A percentile compares a stretch with the other conserved stretches of the same genome.
These are phyloP conservation scores for Xanthorhoe spadicearia DNA, from an alignment of 2,888 invertebrate species.

Conservation along the genomic window DNA sequence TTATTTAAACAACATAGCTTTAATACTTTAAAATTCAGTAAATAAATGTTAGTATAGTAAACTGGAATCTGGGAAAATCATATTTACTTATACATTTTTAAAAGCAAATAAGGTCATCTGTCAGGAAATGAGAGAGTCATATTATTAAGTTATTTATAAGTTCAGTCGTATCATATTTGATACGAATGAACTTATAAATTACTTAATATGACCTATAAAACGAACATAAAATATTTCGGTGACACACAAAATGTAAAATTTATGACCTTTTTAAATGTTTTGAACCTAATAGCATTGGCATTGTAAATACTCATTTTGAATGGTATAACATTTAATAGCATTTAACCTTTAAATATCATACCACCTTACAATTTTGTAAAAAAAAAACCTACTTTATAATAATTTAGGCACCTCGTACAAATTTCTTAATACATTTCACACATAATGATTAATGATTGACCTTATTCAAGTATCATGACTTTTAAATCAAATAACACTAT, in stretches of 20 bases:
- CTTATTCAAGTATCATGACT: no score
- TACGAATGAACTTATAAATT: constrained; percentile 39
- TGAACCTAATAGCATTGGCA: neutral
- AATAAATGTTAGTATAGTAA: neutral
- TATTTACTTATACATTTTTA: neutral
- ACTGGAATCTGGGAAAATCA: neutral
- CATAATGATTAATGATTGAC: no score
- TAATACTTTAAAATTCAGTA: neutral
- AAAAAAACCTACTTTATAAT: no score
- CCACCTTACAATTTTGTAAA: neutral
- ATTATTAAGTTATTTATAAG: no score
- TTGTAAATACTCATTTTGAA: neutral
- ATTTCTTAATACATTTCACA: no score
- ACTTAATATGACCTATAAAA: constrained; percentile 29
- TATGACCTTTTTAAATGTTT: neutral
- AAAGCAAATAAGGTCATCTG: constrained; percentile 54
- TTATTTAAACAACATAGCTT: neutral
- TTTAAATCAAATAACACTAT: no score
- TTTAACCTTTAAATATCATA: neutral
- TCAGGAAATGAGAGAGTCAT: constrained; percentile 62
- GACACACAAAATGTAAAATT: constrained; percentile 11
- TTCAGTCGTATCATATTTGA: no score
- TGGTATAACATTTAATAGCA: neutral
- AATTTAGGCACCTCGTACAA: no score
- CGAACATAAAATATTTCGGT: constrained; percentile 5